Base-by-base conservation (phyloP, 1,140 invertebrate species). In the Diorhabda carinulata region DNA sequence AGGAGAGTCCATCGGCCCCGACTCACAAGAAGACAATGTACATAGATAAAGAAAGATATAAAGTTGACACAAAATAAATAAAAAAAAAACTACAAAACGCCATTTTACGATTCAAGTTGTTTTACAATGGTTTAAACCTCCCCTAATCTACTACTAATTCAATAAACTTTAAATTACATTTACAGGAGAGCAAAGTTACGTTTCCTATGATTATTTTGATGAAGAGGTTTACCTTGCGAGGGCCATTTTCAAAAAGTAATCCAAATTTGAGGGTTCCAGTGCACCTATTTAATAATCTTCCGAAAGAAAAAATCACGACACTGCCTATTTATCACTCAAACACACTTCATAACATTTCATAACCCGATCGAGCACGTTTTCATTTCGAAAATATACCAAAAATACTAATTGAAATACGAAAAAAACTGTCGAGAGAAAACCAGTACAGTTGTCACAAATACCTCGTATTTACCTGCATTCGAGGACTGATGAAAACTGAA, bases 1-100 rank as follows among this genome's bases (percentile, higher is more conserved):
- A 42, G 64, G 64, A 65, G 64, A 65, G 64, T 65, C 64, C 64
- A 65, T 57, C 64, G 64, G 64, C 64, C 64, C 64, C 43, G 64
- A 43, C 64, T 42, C 64, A 57, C 41, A n/a, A 43, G 64, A 65
- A 56, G 64, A 65, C 64, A 65, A 65, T 65, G 64, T 65, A 57
- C 64, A 8, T 8, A 62, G 8, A 52, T 52, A 52, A 52, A 52
- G 47, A 52, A 52, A 2, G 47, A 6, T 52, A 52, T 52, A 52
- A 52, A 52, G n/a, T 8, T 52, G 47, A n/a, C n/a, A 52, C 47
- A 52, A 52, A 52, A 52, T 25, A 25, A 25, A 25, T 25, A 25
- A 25, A 25, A 52, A 9, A 9, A 6, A 8, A 52, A 52, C 47
- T 3, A n/a, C 47, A 6, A 4, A 25, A 3, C n/a, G n/a, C 47